These are phyloP conservation scores for Hyperoplus immaculatus DNA, from an alignment of 2,797 vertebrate species.

Conservation along the genomic window DNA sequence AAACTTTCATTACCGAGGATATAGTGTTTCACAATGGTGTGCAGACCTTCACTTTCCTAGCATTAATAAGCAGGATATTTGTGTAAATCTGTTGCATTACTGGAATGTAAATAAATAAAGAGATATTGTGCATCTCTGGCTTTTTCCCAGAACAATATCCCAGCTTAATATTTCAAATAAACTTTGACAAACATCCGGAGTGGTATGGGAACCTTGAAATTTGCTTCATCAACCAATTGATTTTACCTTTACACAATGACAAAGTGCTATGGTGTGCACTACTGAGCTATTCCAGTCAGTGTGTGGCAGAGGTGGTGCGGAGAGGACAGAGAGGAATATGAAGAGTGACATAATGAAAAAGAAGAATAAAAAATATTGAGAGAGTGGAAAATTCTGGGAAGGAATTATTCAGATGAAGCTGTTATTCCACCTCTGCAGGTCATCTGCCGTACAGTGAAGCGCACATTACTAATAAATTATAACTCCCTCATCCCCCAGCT, in stretches of 20 bases:
- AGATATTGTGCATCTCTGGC: slow-evolving; percentile 12
- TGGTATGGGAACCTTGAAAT: slow-evolving; percentile 51
- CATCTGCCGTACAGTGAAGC: slow-evolving; percentile 1
- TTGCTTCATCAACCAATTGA: slow-evolving; percentile 56
- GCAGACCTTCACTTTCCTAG: slow-evolving; percentile 4
- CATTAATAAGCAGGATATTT: not conserved
- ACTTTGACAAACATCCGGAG: slow-evolving; percentile 14
- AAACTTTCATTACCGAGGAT: slow-evolving; percentile 40
- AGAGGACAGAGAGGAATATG: slow-evolving; percentile 37
- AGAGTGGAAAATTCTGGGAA: slow-evolving; percentile 5
- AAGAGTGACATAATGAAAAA: slow-evolving; percentile 47
- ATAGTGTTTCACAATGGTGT: slow-evolving; percentile 23
- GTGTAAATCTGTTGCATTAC: slow-evolving; percentile 25
- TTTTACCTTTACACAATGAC: not conserved
- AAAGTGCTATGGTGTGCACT: slow-evolving; percentile 40
- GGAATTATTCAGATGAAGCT: slow-evolving; percentile 23
- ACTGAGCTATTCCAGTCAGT: slow-evolving; percentile 37
- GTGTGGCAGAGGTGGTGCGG: slow-evolving; percentile 21
- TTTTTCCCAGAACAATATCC: slow-evolving; percentile 8
- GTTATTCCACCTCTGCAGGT: slow-evolving; percentile 7
- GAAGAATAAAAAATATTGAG: slow-evolving; percentile 15
- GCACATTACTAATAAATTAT: slow-evolving; percentile 31
- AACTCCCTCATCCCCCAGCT: slow-evolving; percentile 9
- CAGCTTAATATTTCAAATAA: slow-evolving; percentile 39
- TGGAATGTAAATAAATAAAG: slow-evolving; percentile 46